phyloP scores from a whole-genome alignment of 2,113 vertebrate genomes.

The Polypterus bichir region DNA sequence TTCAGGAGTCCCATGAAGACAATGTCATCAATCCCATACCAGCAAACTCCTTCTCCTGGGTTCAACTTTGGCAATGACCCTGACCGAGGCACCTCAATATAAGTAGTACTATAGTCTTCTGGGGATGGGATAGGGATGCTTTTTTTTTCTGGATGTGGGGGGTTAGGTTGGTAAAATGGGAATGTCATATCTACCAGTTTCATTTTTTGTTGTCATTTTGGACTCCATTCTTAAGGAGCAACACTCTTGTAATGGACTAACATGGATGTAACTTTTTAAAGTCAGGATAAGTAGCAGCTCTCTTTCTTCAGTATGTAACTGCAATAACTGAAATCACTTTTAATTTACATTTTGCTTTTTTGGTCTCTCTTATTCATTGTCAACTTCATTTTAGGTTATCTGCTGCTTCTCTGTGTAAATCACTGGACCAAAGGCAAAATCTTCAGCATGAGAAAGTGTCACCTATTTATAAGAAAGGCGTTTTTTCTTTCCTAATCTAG shows the following conservation, averaged over 20 bases:
- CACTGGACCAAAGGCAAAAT: conserved; percentile 60
- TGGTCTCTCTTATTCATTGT: conserved; percentile 28
- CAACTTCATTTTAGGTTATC: conserved; percentile 36
- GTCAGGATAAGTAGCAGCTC: conserved; percentile 46
- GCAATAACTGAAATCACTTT: conserved; percentile 63
- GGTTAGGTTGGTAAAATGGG: conserved; percentile 19
- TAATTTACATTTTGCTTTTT: conserved; percentile 15
- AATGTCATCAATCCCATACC: conserved; percentile 97
- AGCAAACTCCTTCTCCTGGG: conserved; percentile 89
- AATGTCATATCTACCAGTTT: not conserved
- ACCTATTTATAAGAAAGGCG: conserved; percentile 46
- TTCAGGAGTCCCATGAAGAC: conserved; percentile 98
- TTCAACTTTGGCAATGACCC: conserved; percentile 92
- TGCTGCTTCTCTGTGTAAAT: conserved; percentile 50
- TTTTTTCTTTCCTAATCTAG: conserved; percentile 26
- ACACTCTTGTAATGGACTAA: conserved; percentile 61
- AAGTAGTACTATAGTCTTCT: conserved; percentile 40
- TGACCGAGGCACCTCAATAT: conserved; percentile 97
- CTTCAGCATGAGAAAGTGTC: conserved; percentile 37
- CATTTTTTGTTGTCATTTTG: conserved; percentile 33
- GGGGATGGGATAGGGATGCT: conserved; percentile 12
- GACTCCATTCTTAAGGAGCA: conserved; percentile 61
- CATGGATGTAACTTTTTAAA: conserved; percentile 62
- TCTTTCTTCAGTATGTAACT: conserved; percentile 33
- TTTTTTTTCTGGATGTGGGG: conserved; percentile 29